phyloP scores from a whole-genome alignment of 2,113 vertebrate genomes.

The Lathamus discolor region DNA sequence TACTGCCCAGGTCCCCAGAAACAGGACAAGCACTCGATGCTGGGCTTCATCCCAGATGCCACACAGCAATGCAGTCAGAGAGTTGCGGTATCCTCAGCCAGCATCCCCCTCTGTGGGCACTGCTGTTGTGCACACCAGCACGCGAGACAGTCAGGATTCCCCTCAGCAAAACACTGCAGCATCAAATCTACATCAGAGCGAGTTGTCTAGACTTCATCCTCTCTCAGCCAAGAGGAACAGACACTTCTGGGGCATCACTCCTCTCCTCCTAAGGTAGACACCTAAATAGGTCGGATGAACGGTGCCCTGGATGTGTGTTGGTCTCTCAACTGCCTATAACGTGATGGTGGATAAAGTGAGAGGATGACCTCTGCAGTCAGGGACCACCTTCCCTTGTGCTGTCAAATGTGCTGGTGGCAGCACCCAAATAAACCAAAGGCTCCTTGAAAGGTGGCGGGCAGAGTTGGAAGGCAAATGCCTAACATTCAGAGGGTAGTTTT shows the following conservation, averaged over 20 bases:
- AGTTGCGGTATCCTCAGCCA: neutral
- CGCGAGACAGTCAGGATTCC: conserved; percentile 39
- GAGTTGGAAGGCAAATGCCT: neutral
- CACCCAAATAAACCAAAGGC: neutral
- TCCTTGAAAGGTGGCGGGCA: neutral
- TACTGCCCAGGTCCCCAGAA: neutral
- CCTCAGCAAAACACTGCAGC: conserved; percentile 63
- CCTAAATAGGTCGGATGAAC: conserved; percentile 42
- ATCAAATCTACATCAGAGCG: conserved; percentile 57
- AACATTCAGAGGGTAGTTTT: neutral
- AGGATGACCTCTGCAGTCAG: neutral
- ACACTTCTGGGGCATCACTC: conserved; percentile 66
- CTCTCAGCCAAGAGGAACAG: conserved; percentile 45
- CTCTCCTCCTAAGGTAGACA: conserved; percentile 43
- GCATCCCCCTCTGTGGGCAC: neutral
- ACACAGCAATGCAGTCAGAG: neutral
- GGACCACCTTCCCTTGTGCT: neutral
- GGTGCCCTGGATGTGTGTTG: neutral
- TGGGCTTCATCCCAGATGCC: neutral
- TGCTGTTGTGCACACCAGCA: neutral
- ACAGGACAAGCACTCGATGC: fast-evolving
- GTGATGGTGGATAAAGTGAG: neutral
- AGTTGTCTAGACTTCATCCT: conserved; percentile 51
- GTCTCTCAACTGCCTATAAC: neutral
- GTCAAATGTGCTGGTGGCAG: neutral